These are phyloP conservation scores for Heliconius melpomene DNA, from an alignment of 1,140 invertebrate species.

Conservation along the genomic window DNA sequence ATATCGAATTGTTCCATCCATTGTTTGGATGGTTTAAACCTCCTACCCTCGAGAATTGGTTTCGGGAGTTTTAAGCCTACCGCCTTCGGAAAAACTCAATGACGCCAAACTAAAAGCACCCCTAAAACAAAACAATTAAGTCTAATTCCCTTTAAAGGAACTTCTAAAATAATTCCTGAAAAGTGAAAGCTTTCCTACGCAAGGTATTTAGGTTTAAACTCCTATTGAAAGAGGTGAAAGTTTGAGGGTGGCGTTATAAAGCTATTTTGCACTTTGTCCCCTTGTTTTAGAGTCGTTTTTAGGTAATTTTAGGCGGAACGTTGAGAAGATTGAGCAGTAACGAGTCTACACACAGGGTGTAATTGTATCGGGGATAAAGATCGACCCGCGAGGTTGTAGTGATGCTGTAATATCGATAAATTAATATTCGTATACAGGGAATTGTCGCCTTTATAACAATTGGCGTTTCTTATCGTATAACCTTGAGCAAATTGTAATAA, in stretches of 20 bases:
- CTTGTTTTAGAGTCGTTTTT: conserved; percentile 49
- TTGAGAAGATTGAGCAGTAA: conserved; percentile 78
- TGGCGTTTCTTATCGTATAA: too few species aligned
- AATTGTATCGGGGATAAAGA: conserved; percentile 78
- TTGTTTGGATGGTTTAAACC: conserved; percentile 75
- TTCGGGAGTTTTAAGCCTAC: conserved; percentile 78
- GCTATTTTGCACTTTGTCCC: conserved; percentile 47
- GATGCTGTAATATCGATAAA: conserved; percentile 50
- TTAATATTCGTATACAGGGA: conserved; percentile 26
- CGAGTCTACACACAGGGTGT: conserved; percentile 75
- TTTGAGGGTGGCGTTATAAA: conserved; percentile 54
- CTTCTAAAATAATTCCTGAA: conserved; percentile 75
- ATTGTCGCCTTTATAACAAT: conserved; percentile 41
- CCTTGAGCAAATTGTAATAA: too few species aligned
- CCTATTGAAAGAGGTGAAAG: conserved; percentile 81
- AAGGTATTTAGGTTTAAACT: conserved; percentile 81
- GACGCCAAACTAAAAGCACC: conserved; percentile 43
- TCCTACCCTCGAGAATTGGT: conserved; percentile 73
- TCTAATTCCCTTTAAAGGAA: conserved; percentile 42
- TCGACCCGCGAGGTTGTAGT: conserved; percentile 58
- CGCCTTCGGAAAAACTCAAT: conserved; percentile 67
- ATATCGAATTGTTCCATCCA: conserved; percentile 80
- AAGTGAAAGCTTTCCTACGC: conserved; percentile 79
- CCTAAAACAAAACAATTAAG: conserved; percentile 46
- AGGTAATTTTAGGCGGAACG: conserved; percentile 45